phyloP scores from a whole-genome alignment of 2,797 vertebrate genomes.

The Petrocephalus sullivani region DNA sequence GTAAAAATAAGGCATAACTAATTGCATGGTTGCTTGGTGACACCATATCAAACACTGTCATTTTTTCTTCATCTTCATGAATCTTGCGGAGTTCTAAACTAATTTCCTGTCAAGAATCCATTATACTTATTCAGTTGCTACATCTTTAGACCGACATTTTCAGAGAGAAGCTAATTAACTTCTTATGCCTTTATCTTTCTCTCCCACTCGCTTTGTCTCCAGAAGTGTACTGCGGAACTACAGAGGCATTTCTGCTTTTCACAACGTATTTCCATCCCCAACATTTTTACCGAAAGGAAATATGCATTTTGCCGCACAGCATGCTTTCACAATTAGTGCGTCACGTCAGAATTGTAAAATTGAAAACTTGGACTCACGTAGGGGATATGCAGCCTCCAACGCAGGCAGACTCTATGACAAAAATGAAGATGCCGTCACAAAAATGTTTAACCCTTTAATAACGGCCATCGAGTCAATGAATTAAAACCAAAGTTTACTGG shows the following conservation, averaged over 20 bases:
- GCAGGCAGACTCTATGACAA: neutral
- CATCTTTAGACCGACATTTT: slow-evolving; percentile 3
- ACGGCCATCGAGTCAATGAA: neutral
- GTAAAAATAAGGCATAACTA: neutral
- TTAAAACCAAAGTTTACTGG: neutral
- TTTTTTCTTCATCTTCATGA: slow-evolving; percentile 3
- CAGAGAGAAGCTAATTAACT: slow-evolving; percentile 16
- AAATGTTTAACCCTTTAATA: neutral
- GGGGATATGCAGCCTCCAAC: neutral
- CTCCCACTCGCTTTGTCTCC: neutral
- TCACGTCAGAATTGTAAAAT: neutral
- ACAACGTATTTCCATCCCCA: neutral
- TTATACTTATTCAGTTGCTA: slow-evolving; percentile 14
- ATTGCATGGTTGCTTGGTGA: slow-evolving; percentile 15
- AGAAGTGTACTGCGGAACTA: neutral
- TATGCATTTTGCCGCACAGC: neutral
- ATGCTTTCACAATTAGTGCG: neutral
- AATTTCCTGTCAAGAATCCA: slow-evolving; percentile 16
- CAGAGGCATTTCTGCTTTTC: neutral
- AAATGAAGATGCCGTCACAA: neutral
- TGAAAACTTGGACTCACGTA: neutral
- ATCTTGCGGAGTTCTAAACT: neutral
- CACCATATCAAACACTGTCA: slow-evolving; percentile 16
- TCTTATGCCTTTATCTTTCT: slow-evolving; percentile 20
- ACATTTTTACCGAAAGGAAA: neutral